Evolutionary conservation across 2,113 vertebrate genomes (phyloP).

Genomic region (Todiramphus chloris): DNA sequence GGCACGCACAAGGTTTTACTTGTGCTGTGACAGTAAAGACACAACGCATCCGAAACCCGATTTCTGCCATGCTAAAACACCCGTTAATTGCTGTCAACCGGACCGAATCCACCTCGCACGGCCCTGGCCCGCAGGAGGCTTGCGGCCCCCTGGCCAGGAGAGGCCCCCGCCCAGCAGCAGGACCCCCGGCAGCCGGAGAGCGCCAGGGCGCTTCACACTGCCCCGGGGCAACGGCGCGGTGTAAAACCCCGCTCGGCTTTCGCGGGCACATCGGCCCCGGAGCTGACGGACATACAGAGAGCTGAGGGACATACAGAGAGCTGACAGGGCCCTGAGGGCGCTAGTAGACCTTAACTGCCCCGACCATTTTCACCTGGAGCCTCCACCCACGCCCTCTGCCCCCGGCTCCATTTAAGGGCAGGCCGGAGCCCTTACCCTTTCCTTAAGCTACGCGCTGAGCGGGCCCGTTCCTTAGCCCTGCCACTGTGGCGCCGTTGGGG

Average conservation of each 20-base stretch:
- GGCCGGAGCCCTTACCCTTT: accelerated
- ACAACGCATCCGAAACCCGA: accelerated
- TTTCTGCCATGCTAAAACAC: accelerated
- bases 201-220: accelerated
- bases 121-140: neutral
- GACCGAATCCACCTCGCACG: accelerated
- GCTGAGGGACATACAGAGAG: accelerated
- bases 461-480: accelerated
- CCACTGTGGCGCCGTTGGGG: accelerated
- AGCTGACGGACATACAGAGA: accelerated
- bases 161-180: neutral
- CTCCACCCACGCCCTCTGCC: accelerated
- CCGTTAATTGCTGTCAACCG: accelerated
- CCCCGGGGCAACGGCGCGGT: accelerated
- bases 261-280: accelerated
- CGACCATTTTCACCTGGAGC: accelerated
- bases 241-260: accelerated
- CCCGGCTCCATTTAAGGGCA: too few relatives aligned
- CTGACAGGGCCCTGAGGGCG: accelerated
- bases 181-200: too few relatives aligned
- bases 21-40: accelerated
- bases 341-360: accelerated
- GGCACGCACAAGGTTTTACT: accelerated
- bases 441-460: accelerated
- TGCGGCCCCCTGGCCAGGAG: neutral